phyloP scores from a whole-genome alignment of 2,113 vertebrate genomes.

The Falco punctatus region DNA sequence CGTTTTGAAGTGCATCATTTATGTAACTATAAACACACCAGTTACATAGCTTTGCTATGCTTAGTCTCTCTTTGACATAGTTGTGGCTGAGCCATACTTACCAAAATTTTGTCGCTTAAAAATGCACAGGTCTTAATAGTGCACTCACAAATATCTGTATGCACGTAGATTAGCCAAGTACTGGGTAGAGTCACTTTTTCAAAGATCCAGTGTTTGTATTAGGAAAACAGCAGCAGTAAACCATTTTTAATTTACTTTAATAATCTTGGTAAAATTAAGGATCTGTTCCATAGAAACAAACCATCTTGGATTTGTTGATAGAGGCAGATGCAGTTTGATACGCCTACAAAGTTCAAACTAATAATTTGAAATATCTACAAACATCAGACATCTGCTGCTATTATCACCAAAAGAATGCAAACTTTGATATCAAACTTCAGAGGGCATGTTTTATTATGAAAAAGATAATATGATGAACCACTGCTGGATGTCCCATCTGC shows the following conservation, averaged over 20 bases:
- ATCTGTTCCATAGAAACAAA: background rate
- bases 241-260: background rate
- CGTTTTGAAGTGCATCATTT: background rate
- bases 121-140: background rate
- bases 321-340: constrained; percentile 10
- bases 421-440: constrained; percentile 19
- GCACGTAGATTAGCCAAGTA: background rate
- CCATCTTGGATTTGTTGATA: constrained; percentile 6
- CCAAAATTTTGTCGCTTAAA: background rate
- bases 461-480: background rate
- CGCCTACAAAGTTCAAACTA: background rate
- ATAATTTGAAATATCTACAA: constrained; percentile 10
- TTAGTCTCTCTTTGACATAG: background rate
- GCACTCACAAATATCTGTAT: background rate
- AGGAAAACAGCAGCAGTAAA: background rate
- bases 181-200: background rate
- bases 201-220: background rate
- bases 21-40: background rate
- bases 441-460: background rate
- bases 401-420: background rate
- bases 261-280: background rate
- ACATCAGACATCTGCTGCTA: constrained; percentile 8
- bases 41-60: background rate
- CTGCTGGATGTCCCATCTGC: background rate
- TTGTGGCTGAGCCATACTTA: background rate